A percentile compares a stretch with the other conserved stretches of the same genome.
phyloP scores from a whole-genome alignment of 2,797 vertebrate genomes.

The Enteromius anoplus region DNA sequence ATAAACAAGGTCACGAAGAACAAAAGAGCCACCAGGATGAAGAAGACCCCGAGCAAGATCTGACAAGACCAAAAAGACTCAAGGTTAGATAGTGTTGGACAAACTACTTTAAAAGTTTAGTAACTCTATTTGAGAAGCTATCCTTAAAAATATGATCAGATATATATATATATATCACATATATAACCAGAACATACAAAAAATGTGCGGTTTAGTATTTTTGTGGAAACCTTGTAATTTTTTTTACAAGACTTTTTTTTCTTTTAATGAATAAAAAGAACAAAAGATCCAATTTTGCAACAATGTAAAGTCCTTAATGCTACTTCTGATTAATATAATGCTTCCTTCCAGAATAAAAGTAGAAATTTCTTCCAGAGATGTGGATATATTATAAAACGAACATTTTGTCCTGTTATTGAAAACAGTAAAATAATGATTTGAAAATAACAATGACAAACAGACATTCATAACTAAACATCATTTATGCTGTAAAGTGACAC shows the following conservation, averaged over 20 bases:
- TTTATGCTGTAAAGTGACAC: not conserved
- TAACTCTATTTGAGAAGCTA: not conserved
- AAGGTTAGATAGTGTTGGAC: not conserved
- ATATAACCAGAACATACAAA: not conserved
- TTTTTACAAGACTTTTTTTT: not conserved
- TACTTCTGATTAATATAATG: not conserved
- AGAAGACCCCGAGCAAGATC: slow-evolving; percentile 92
- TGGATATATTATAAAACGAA: not conserved
- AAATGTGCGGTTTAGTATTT: not conserved
- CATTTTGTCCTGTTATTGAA: not conserved
- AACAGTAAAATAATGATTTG: not conserved
- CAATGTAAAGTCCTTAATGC: not conserved
- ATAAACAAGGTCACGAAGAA: slow-evolving; percentile 92
- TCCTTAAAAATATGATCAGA: not conserved
- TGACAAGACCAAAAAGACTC: slow-evolving; percentile 68
- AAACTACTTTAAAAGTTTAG: not conserved
- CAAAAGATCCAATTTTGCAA: not conserved
- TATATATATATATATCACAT: not conserved
- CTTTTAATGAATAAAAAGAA: not conserved
- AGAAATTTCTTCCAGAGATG: not conserved
- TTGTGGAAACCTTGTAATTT: not conserved
- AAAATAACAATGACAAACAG: not conserved
- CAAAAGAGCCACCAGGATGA: slow-evolving; percentile 92
- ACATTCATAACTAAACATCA: not conserved
- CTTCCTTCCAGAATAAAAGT: not conserved